phyloP scores from a whole-genome alignment of 2,797 vertebrate genomes.

The Chrosomus eos region DNA sequence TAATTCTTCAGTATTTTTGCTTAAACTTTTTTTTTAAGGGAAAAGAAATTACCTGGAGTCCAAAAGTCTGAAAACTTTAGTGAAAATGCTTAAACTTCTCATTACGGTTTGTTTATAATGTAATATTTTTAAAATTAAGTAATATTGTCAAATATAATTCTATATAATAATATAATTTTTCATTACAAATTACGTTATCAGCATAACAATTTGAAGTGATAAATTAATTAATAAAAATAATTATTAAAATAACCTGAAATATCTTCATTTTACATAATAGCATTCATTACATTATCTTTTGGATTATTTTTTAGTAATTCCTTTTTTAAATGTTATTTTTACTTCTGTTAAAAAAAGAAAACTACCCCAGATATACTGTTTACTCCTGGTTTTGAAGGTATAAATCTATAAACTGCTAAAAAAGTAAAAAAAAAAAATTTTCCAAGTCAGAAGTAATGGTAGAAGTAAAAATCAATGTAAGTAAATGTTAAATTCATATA shows the following conservation, averaged over 20 bases:
- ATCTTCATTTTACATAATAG: background rate
- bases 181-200: background rate
- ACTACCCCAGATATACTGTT: too few relatives aligned
- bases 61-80: background rate
- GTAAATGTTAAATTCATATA: slow-evolving; percentile 10
- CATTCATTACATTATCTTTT: background rate
- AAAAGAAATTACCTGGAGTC: background rate
- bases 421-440: background rate
- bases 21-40: background rate
- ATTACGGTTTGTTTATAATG: background rate
- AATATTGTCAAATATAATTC: background rate
- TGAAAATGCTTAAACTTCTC: background rate
- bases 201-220: background rate
- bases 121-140: background rate
- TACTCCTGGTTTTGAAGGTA: background rate
- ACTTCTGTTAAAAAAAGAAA: too few relatives aligned
- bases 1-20: background rate
- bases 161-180: too few relatives aligned
- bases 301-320: background rate
- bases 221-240: background rate
- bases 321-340: background rate
- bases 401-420: background rate
- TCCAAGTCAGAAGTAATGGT: background rate
- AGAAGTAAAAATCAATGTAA: background rate
- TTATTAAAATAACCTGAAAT: background rate